Conservation (phyloP, 2,888 invertebrate species). For the Metallyticus violacea region DNA sequence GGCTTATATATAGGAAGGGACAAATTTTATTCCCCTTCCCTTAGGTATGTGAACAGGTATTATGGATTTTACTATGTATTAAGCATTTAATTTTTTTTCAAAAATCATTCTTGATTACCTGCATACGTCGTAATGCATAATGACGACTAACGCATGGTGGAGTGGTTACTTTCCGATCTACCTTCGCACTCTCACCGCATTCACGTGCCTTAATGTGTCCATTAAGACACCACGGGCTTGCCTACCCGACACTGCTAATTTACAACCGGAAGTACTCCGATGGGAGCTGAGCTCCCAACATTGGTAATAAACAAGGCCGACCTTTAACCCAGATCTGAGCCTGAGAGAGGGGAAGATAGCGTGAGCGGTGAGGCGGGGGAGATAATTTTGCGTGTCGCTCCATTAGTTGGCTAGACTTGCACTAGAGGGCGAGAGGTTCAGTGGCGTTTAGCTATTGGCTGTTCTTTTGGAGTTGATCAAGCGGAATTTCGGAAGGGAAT, state of each 20-base stretch:
- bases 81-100: no score
- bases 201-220: slow-evolving; percentile 14
- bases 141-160: no score
- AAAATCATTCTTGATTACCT: no score
- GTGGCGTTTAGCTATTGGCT: background rate
- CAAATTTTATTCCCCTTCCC: no score
- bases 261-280: slow-evolving; percentile 22
- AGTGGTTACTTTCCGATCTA: background rate
- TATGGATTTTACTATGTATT: no score
- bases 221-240: background rate
- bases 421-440: background rate
- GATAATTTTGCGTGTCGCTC: background rate
- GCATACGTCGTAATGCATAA: no score
- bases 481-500: background rate
- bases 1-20: no score
- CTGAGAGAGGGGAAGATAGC: background rate
- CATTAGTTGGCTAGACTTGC: background rate
- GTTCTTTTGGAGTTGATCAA: background rate
- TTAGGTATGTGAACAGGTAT: no score
- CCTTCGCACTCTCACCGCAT: background rate
- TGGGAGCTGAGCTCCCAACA: slow-evolving; percentile 9
- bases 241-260: slow-evolving; percentile 6
- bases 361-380: background rate
- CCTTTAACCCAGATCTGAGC: slow-evolving; percentile 3
- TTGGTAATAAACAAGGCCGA: slow-evolving; percentile 10